Conservation (phyloP, 2,113 vertebrate species). For the Periophthalmodon schlosseri region DNA sequence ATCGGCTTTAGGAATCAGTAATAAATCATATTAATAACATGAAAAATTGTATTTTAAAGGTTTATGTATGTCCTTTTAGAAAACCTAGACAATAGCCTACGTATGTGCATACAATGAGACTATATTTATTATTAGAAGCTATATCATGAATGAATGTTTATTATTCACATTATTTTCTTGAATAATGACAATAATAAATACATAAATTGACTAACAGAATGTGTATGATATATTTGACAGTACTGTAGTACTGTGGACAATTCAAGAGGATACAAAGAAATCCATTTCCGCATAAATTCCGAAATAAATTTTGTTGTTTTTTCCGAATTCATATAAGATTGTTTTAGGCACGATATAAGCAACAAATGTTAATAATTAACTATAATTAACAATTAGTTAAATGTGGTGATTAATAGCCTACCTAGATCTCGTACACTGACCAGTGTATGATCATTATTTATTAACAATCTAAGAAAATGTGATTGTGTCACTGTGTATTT, state of each 20-base stretch:
- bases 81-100: neutral
- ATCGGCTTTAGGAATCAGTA: neutral
- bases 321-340: neutral
- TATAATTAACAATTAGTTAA: neutral
- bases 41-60: neutral
- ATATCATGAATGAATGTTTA: neutral
- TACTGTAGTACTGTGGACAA: neutral
- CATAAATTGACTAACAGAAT: neutral
- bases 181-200: neutral
- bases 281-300: constrained; percentile 9
- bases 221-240: neutral
- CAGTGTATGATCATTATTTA: neutral
- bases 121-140: neutral
- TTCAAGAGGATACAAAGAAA: neutral
- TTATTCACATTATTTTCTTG: neutral
- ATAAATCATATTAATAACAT: neutral
- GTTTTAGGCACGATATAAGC: neutral
- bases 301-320: constrained; percentile 5
- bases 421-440: neutral
- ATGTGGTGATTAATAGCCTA: neutral
- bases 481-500: too few species aligned
- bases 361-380: neutral
- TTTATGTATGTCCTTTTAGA: neutral
- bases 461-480: too few species aligned
- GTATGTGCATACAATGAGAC: neutral